Evolutionary conservation across 1,140 invertebrate species (phyloP), one percentile per base, ranked within the genome.

Genomic region (Eriosoma lanigerum): DNA sequence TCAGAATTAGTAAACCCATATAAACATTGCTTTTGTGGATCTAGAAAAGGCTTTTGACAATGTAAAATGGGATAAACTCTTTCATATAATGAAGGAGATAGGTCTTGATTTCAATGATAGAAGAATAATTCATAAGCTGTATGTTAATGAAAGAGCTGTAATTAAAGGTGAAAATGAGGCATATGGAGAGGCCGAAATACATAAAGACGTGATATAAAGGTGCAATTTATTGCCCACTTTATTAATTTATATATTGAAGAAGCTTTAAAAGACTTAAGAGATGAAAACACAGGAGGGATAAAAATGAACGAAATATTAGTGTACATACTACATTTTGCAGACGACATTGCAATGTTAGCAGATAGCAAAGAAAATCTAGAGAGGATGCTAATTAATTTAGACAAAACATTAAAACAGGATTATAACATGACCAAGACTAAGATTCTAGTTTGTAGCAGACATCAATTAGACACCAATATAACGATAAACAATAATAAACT

Each of bases 301-400:
- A 62, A 62, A 26, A 62, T 62, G 6, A 62, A 62, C 1, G 26
- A 24, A 62, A 29, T 62, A 12, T 29, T 62, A 62, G 26, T 62
- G 6, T 24, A 62, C 26, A 8, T 62, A 24, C 26, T 62, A n/a
- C n/a, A 13, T 26, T 62, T 62, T 62, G 60, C 26, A 32, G 13
- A 62, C 2, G 60, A 62, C 26, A 62, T 62, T 62, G 60, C 24
- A 26, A 62, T 62, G 60, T 9, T 29, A 12, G 60, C 60, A 29
- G 24, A 62, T 29, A 62, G 21, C 13, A 12, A 62, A 62, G 13
- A 62, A 62, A 62, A 62, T 62, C n/a, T n/a, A n/a, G n/a, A n/a
- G n/a, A n/a, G n/a, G n/a, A n/a, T n/a, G 19, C 19, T 58, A 58
- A 8, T 58, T 21, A 58, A 58, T 21, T n/a, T 58, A 2, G 54